A percentile compares a stretch with the other conserved stretches of the same genome.
Evolutionary conservation across 2,888 invertebrate genomes (phyloP).

Genomic region (Lydus trimaculatus): DNA sequence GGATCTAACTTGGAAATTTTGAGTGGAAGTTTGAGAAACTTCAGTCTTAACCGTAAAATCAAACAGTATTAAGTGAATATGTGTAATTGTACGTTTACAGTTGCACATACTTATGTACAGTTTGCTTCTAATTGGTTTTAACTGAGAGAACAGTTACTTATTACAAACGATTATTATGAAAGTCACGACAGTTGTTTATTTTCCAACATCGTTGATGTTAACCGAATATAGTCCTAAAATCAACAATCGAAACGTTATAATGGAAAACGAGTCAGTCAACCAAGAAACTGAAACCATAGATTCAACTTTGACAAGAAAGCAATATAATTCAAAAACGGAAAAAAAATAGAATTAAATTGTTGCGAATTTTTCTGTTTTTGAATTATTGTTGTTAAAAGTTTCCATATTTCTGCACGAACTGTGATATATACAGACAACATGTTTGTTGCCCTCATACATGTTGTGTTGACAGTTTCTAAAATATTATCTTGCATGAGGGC

Average conservation of each 20-base stretch:
- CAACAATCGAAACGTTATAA: background rate
- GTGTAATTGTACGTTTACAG: background rate
- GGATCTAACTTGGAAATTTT: background rate
- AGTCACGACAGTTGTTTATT: background rate
- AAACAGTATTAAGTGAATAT: background rate
- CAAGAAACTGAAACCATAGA: background rate
- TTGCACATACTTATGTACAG: background rate
- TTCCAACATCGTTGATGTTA: background rate
- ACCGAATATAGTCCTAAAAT: background rate
- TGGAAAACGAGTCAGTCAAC: background rate
- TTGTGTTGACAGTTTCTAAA: conserved; percentile 49
- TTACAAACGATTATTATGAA: background rate
- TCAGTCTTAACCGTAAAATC: background rate
- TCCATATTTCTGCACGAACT: background rate
- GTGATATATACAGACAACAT: background rate
- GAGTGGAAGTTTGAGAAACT: background rate
- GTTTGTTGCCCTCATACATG: conserved; percentile 29
- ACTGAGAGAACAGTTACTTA: background rate
- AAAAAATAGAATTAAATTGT: background rate
- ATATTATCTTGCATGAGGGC: conserved; percentile 47
- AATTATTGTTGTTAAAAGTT: background rate
- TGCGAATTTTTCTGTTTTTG: background rate
- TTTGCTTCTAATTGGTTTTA: background rate
- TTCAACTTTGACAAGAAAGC: background rate
- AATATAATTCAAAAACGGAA: background rate